Percentiles rank a stretch among this genome's conserved stretches.
Conservation (phyloP, 1,140 invertebrate genomes). For the Drosophila melanica region DNA sequence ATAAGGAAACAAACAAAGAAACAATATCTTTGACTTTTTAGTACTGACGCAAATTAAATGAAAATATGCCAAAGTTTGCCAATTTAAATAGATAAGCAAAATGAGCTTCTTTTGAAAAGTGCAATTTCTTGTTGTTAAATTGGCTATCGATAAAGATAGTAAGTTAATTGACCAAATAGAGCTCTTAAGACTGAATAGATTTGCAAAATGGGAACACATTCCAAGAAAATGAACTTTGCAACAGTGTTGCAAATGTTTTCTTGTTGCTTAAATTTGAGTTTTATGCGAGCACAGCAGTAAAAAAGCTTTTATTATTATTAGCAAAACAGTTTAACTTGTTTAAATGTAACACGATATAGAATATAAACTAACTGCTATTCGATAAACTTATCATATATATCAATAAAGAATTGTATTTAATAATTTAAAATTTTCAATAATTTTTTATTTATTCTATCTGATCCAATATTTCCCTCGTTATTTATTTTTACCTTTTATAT, state of each 20-base stretch:
- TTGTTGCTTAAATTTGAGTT: too few relatives aligned
- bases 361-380: too few relatives aligned
- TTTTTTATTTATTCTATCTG: too few relatives aligned
- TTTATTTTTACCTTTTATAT: too few relatives aligned
- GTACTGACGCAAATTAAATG: not conserved
- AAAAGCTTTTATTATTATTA: too few relatives aligned
- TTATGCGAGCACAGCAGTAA: too few relatives aligned
- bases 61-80: conserved; percentile 1
- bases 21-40: conserved; percentile 7
- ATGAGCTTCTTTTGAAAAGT: not conserved
- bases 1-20: conserved; percentile 1
- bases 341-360: too few relatives aligned
- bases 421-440: too few relatives aligned
- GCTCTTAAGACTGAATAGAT: not conserved
- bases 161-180: not conserved
- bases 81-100: not conserved
- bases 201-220: not conserved
- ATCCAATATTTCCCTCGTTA: too few relatives aligned
- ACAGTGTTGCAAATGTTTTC: not conserved
- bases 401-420: too few relatives aligned
- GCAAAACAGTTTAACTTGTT: too few relatives aligned
- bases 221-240: not conserved
- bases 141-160: not conserved
- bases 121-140: not conserved
- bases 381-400: too few relatives aligned